These are phyloP conservation scores for Ephialtes manifestator DNA, from an alignment of 2,888 invertebrate genomes.

Conservation along the genomic window DNA sequence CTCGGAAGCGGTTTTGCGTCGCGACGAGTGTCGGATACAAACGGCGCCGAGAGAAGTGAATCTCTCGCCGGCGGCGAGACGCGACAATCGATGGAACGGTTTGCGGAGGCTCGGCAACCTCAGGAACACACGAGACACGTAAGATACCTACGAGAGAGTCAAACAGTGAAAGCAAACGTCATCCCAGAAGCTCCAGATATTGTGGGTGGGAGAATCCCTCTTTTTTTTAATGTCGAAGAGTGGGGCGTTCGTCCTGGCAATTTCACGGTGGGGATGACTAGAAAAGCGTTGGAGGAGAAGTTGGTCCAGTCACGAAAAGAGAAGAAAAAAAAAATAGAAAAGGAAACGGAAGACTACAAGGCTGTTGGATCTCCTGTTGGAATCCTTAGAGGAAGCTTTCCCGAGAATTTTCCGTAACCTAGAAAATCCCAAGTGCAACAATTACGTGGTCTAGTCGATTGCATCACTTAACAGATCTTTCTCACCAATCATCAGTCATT, in stretches of 20 bases:
- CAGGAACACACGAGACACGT: conserved; percentile 47
- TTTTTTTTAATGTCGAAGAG: neutral
- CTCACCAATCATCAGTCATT: conserved; percentile 10
- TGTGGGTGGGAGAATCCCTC: conserved; percentile 55
- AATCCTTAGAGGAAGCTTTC: conserved; percentile 32
- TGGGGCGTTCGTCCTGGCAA: conserved; percentile 8
- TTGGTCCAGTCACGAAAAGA: conserved; percentile 17
- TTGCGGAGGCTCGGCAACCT: conserved; percentile 20
- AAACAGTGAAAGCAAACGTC: conserved; percentile 76
- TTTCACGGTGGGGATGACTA: conserved; percentile 7
- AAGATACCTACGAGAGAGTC: conserved; percentile 53
- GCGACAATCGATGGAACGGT: conserved; percentile 28
- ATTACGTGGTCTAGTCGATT: conserved; percentile 15
- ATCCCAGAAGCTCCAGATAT: conserved; percentile 63
- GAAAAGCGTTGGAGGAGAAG: conserved; percentile 24
- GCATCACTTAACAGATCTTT: neutral
- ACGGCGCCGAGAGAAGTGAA: conserved; percentile 20
- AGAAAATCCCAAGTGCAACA: conserved; percentile 35
- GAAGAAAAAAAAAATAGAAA: neutral
- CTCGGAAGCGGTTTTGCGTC: conserved; percentile 65
- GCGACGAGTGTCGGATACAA: neutral
- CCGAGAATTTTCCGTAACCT: conserved; percentile 40
- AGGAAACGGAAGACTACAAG: neutral
- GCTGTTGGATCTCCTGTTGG: conserved; percentile 28
- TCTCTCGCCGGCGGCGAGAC: conserved; percentile 29